phyloP scores from a whole-genome alignment of 2,113 vertebrate genomes.

The Channa argus region DNA sequence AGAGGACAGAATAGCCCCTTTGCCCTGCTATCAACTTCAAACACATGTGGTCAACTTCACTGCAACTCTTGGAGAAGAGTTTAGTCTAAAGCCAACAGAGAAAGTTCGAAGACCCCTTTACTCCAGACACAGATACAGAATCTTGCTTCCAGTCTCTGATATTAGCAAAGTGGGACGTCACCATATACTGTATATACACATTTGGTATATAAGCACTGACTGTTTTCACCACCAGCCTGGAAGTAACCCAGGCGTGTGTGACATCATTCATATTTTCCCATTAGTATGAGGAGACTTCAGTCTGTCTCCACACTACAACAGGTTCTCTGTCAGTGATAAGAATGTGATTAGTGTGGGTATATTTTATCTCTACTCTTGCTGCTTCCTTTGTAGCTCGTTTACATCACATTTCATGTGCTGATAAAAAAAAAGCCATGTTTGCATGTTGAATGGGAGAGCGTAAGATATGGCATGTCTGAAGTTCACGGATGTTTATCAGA shows the following conservation, averaged over 20 bases:
- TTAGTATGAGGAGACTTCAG: slow-evolving; percentile 27
- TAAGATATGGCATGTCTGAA: slow-evolving; percentile 18
- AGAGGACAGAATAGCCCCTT: slow-evolving; percentile 1
- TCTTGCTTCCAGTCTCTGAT: slow-evolving; percentile 10
- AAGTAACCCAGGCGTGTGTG: slow-evolving; percentile 14
- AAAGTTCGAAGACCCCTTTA: neutral
- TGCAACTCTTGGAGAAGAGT: neutral
- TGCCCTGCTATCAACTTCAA: slow-evolving; percentile 1
- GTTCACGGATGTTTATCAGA: slow-evolving; percentile 45
- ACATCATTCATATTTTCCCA: slow-evolving; percentile 62
- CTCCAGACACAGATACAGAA: neutral
- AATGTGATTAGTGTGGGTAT: slow-evolving; percentile 36
- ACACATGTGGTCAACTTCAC: neutral
- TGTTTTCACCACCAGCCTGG: neutral
- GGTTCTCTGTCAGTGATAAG: slow-evolving; percentile 51
- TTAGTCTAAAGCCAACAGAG: neutral
- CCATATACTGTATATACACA: neutral
- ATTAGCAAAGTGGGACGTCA: slow-evolving; percentile 4
- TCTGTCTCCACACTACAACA: slow-evolving; percentile 49
- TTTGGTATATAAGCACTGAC: neutral
- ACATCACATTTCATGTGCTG: slow-evolving; percentile 42
- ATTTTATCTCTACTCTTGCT: slow-evolving; percentile 44
- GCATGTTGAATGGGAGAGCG: slow-evolving; percentile 29
- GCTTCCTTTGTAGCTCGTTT: slow-evolving; percentile 64
- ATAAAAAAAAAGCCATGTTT: slow-evolving; percentile 45